Evolutionary conservation across 2,113 vertebrate genomes (phyloP).

Genomic region (Chrysemys picta): DNA sequence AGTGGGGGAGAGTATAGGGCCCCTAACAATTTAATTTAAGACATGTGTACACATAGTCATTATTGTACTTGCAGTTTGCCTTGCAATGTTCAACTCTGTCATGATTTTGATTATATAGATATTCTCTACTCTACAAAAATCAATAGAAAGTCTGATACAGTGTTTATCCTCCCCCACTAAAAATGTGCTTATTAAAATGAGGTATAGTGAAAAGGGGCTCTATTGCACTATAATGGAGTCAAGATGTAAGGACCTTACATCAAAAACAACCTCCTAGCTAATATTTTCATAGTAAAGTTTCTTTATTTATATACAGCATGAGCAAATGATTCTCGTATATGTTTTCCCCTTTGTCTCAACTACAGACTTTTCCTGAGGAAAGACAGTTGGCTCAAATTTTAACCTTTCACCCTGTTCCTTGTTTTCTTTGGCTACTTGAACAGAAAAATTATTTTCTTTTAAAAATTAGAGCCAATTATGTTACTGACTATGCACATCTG

Average conservation of each 20-base stretch:
- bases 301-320: slow-evolving; percentile 58
- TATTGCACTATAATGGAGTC: slow-evolving; percentile 23
- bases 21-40: slow-evolving; percentile 45
- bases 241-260: slow-evolving; percentile 45
- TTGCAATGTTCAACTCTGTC: neutral
- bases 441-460: slow-evolving; percentile 58
- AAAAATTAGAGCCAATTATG: slow-evolving; percentile 63
- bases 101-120: slow-evolving; percentile 46
- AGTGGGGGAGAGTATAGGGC: neutral
- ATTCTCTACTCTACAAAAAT: slow-evolving; percentile 27
- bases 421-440: slow-evolving; percentile 74
- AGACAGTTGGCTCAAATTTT: slow-evolving; percentile 65
- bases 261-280: slow-evolving; percentile 24
- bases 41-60: slow-evolving; percentile 30
- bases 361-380: slow-evolving; percentile 75
- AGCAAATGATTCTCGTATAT: slow-evolving; percentile 64
- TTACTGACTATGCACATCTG: slow-evolving; percentile 54
- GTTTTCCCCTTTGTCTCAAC: slow-evolving; percentile 60
- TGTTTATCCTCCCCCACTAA: neutral
- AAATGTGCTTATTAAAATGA: slow-evolving; percentile 29
- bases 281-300: slow-evolving; percentile 54
- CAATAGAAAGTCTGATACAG: slow-evolving; percentile 9
- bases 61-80: slow-evolving; percentile 40
- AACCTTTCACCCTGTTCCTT: slow-evolving; percentile 59
- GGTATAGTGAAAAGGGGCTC: slow-evolving; percentile 37